phyloP scores from a whole-genome alignment of 2,888 invertebrate genomes.

The Drosophila paranaensis region DNA sequence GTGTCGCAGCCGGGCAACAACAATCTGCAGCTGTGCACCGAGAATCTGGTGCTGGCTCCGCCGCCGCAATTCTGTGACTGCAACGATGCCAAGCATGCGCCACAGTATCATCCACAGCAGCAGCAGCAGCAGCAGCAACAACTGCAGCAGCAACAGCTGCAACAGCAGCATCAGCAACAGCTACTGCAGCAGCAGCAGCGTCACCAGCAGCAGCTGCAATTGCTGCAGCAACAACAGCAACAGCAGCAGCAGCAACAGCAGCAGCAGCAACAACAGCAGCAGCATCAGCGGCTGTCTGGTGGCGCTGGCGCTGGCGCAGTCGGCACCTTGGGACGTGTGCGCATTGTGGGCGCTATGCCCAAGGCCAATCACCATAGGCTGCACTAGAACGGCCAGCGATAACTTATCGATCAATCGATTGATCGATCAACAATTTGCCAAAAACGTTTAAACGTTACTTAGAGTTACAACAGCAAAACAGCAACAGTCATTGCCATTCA shows the following conservation, averaged over 20 bases:
- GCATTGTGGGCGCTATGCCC: constrained; percentile 93
- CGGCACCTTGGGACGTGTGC: constrained; percentile 86
- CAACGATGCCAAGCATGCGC: constrained; percentile 85
- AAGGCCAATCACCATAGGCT: constrained; percentile 86
- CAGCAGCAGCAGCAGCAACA: constrained; percentile 73
- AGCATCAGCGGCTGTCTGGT: constrained; percentile 71
- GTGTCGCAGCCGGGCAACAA: constrained; percentile 70
- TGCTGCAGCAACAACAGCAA: constrained; percentile 70
- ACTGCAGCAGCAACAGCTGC: constrained; percentile 28
- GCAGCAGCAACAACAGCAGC: constrained; percentile 65
- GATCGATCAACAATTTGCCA: constrained; percentile 70
- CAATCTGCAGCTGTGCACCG: constrained; percentile 82
- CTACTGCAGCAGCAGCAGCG: constrained; percentile 65
- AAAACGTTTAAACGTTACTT: constrained; percentile 76
- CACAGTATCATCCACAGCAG: constrained; percentile 71
- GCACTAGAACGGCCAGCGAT: constrained; percentile 68
- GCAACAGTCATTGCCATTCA: constrained; percentile 78
- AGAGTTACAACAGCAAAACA: constrained; percentile 53
- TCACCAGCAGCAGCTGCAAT: constrained; percentile 63
- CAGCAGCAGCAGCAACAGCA: constrained; percentile 63
- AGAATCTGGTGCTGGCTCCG: constrained; percentile 90
- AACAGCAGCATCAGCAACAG: constrained; percentile 63
- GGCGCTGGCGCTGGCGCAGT: constrained; percentile 71
- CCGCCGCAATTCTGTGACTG: constrained; percentile 96
- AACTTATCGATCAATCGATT: constrained; percentile 34